A percentile compares a stretch with the other conserved stretches of the same genome.
Evolutionary conservation across 2,888 invertebrate species (phyloP).

Genomic region (Andrena flavipes): DNA sequence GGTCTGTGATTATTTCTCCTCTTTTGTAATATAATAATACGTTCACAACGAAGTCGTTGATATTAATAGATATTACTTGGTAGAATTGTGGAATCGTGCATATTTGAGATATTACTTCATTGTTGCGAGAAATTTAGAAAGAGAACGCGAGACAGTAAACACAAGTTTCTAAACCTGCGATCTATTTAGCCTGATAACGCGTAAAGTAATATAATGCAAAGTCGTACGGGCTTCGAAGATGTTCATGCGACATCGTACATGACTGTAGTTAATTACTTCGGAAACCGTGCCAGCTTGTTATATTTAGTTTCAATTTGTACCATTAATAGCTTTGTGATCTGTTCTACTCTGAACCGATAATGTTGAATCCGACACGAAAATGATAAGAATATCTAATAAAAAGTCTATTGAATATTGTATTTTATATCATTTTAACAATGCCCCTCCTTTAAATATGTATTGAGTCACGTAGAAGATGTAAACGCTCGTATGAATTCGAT

Average conservation of each 20-base stretch:
- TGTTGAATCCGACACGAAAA: too few species aligned
- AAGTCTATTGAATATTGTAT: too few species aligned
- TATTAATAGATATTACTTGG: background rate
- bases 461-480: too few species aligned
- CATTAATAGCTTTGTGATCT: too few species aligned
- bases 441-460: too few species aligned
- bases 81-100: constrained; percentile 15
- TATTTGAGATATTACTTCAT: background rate
- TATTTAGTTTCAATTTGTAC: too few species aligned
- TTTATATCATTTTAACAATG: too few species aligned
- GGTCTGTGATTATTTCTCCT: too few species aligned
- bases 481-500: too few species aligned
- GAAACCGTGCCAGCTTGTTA: constrained; percentile 14
- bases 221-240: constrained; percentile 17
- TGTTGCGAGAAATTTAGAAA: constrained; percentile 18
- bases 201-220: constrained; percentile 58
- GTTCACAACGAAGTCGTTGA: background rate
- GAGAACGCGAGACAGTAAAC: constrained; percentile 69
- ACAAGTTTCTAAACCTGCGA: constrained; percentile 43
- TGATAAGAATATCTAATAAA: too few species aligned
- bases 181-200: constrained; percentile 68
- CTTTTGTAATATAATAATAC: background rate
- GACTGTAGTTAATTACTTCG: constrained; percentile 57
- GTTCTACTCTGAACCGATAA: too few species aligned
- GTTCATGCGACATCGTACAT: constrained; percentile 53